Evolutionary conservation across 1,140 invertebrate genomes (phyloP), one percentile per base, ranked within the genome.

Genomic region (Brachystomella parvula): DNA sequence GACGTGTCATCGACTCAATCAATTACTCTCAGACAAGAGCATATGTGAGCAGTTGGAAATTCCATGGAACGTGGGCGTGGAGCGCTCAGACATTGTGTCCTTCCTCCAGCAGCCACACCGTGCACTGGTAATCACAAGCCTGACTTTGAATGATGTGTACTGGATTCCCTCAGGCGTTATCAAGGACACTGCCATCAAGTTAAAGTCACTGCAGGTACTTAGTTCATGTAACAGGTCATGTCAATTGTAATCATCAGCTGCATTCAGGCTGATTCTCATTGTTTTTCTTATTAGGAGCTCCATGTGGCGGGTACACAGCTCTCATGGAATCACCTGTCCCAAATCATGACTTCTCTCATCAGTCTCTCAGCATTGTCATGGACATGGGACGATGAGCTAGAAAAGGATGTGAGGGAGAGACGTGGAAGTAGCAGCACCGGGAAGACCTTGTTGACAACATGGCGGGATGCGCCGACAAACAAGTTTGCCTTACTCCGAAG

Each of bases 131-230:
- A 66, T 71, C 19, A 66, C 67, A 0, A 49, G 58, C 44, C 26
- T 71, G 12, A 44, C 64, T 49, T 32, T 71, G 2, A 61, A 57
- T 35, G 70, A 71, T 57, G 21, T 71, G 19, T 71, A 71, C 47
- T 71, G 67, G 67, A 57, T 71, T 15, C 70, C 70, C 2, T 69
- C 67, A 15, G 64, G 66, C 32, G 33, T 66, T 12, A 59, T 71
- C 31, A 44, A 65, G 6, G 47, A 66, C 39, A 53, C 64, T n/a
- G 47, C 65, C 26, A 1, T 35, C 12, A 35, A 53, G 6, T 49
- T 71, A 49, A 39, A 31, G 1, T 66, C 68, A 62, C 24, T 71
- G 24, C 59, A 66, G 70, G 70, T 71, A 56, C 9, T 24, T 1
- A 64, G 26, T 19, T 64, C 28, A 53, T n/a, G n/a, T n/a, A n/a